A percentile compares a stretch with the other conserved stretches of the same genome.
These are phyloP conservation scores for Eupithecia pulchellata DNA, from an alignment of 2,888 invertebrate genomes.

Conservation along the genomic window DNA sequence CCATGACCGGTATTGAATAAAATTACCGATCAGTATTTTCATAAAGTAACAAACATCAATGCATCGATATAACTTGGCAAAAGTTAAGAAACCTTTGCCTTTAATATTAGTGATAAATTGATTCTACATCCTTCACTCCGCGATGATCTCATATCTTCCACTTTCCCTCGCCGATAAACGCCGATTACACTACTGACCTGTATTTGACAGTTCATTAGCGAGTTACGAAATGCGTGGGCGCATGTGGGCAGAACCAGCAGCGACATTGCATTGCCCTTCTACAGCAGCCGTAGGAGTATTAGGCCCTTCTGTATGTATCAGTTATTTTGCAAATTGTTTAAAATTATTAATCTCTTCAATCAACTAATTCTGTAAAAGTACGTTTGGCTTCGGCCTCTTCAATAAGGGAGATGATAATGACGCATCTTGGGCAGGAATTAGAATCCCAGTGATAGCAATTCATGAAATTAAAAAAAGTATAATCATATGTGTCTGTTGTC, in stretches of 20 bases:
- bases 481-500: too few species aligned
- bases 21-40: not conserved
- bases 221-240: constrained; percentile 43
- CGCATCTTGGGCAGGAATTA: not conserved
- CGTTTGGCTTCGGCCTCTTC: too few species aligned
- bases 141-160: constrained; percentile 40
- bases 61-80: not conserved
- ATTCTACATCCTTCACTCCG: constrained; percentile 10
- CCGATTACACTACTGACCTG: constrained; percentile 38
- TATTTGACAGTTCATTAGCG: constrained; percentile 38
- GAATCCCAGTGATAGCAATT: too few species aligned
- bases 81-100: not conserved
- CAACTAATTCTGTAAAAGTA: too few species aligned
- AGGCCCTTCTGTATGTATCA: not conserved
- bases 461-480: too few species aligned
- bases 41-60: not conserved
- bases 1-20: not conserved
- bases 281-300: constrained; percentile 1
- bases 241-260: constrained; percentile 40
- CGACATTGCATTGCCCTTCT: constrained; percentile 20
- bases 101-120: not conserved
- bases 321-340: not conserved
- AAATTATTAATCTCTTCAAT: not conserved
- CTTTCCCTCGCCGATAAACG: constrained; percentile 42
- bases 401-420: not conserved